These are phyloP conservation scores for Drosophila ogumai DNA, from an alignment of 1,140 invertebrate genomes.

Conservation along the genomic window DNA sequence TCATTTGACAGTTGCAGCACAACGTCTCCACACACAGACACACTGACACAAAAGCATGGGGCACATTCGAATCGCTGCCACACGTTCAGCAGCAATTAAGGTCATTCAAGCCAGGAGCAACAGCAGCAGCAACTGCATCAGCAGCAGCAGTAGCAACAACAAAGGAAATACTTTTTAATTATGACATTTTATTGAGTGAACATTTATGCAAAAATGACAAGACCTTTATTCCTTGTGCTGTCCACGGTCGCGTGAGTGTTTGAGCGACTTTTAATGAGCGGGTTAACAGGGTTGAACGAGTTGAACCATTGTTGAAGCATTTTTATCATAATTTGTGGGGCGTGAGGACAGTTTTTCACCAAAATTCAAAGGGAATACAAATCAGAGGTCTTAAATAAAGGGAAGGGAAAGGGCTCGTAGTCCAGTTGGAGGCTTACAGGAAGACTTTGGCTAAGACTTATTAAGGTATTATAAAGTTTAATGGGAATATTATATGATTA, in stretches of 20 bases:
- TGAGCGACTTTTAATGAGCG: slow-evolving; percentile 41
- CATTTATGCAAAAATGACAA: slow-evolving; percentile 72
- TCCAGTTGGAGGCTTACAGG: too few relatives aligned
- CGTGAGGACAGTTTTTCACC: not conserved
- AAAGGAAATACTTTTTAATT: slow-evolving; percentile 76
- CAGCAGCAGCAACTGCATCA: slow-evolving; percentile 4
- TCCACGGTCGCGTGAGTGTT: not conserved
- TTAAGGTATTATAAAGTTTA: too few relatives aligned
- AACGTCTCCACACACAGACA: slow-evolving; percentile 43
- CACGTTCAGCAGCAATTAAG: slow-evolving; percentile 78
- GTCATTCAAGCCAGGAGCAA: slow-evolving; percentile 58
- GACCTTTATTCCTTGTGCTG: slow-evolving; percentile 32
- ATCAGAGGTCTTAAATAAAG: not conserved
- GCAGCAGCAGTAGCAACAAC: slow-evolving; percentile 38
- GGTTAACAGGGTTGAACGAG: slow-evolving; percentile 46
- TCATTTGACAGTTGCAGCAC: slow-evolving; percentile 80
- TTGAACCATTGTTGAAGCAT: slow-evolving; percentile 7
- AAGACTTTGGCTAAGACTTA: not conserved
- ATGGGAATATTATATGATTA: too few relatives aligned
- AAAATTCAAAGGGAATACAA: not conserved
- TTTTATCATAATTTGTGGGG: not conserved
- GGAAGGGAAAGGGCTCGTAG: not conserved
- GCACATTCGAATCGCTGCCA: slow-evolving; percentile 72
- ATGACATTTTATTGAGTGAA: slow-evolving; percentile 81
- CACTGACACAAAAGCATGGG: slow-evolving; percentile 16